These are phyloP conservation scores for Microcebus griseorufus DNA, from an alignment of 2,113 vertebrate genomes.

Conservation along the genomic window DNA sequence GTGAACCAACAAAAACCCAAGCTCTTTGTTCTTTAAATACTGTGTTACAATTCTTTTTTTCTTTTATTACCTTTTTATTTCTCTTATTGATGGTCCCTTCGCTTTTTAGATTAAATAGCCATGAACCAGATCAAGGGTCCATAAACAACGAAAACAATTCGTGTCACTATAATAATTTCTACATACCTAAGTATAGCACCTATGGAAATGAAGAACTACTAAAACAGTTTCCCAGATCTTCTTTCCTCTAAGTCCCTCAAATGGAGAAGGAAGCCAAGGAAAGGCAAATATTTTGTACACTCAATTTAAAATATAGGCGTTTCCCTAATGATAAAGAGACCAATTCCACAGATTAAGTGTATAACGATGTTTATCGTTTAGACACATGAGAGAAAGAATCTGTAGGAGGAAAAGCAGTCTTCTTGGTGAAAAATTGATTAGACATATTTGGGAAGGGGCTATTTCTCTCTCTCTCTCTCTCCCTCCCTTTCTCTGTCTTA, in stretches of 20 bases:
- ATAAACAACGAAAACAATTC: not conserved
- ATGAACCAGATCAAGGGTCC: not conserved
- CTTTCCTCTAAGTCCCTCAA: not conserved
- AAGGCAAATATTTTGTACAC: not conserved
- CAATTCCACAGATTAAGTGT: not conserved
- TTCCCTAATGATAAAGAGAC: not conserved
- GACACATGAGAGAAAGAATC: not conserved
- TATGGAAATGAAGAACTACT: constrained; percentile 22
- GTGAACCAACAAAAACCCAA: not conserved
- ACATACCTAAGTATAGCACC: not conserved
- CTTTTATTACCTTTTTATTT: not conserved
- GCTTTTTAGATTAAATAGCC: not conserved
- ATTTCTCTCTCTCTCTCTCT: not conserved
- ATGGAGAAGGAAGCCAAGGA: constrained; percentile 12
- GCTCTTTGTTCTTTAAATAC: not conserved
- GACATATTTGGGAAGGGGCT: not conserved
- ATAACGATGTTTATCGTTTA: not conserved
- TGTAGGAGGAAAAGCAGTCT: not conserved
- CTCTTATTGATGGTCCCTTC: not conserved
- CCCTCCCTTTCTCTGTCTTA: not conserved
- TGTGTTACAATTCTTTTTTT: not conserved
- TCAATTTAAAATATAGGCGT: not conserved
- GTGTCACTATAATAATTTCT: not conserved
- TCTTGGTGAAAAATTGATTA: not conserved
- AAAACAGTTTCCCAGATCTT: not conserved